A percentile compares a stretch with the other conserved stretches of the same genome.
Evolutionary conservation across 53 echinoderm and acorn worm genomes (phyloP).

Genomic region (Arbacia lixula): DNA sequence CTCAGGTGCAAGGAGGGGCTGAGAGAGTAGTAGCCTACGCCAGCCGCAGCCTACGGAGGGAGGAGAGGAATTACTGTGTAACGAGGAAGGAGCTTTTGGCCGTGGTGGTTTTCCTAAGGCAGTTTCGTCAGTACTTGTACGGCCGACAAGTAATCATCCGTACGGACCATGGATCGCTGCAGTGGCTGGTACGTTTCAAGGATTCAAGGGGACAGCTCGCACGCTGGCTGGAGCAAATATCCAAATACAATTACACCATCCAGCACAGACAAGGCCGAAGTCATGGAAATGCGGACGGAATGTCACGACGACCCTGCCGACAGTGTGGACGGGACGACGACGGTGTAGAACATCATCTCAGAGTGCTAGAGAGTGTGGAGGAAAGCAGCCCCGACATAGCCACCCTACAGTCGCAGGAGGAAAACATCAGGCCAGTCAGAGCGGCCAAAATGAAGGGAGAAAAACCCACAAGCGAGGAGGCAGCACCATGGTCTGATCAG

Average conservation of each 20-base stretch:
- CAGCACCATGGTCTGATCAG: not conserved
- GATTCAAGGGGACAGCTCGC: constrained; percentile 17
- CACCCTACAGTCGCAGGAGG: not conserved
- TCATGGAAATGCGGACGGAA: constrained; percentile 13
- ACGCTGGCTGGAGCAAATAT: constrained; percentile 22
- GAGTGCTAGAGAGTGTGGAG: not conserved
- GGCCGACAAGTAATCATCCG: not conserved
- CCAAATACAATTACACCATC: not conserved
- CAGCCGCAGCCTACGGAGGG: not conserved
- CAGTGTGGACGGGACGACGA: not conserved
- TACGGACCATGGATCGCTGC: constrained; percentile 11
- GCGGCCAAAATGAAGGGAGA: not conserved
- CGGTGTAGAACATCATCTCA: no score
- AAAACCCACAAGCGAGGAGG: not conserved
- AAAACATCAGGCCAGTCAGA: not conserved
- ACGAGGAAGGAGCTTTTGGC: constrained; percentile 41
- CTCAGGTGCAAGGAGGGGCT: constrained; percentile 45
- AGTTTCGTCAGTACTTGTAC: constrained; percentile 27
- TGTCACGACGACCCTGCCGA: not conserved
- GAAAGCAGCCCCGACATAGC: not conserved
- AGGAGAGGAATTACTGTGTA: constrained; percentile 22
- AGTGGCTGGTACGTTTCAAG: not conserved
- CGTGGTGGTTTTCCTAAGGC: constrained; percentile 19
- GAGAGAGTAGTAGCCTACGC: constrained; percentile 5
- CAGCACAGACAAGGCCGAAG: not conserved